Evolutionary conservation across 2,888 invertebrate genomes (phyloP).

Genomic region (Ophonus ardosiacus): DNA sequence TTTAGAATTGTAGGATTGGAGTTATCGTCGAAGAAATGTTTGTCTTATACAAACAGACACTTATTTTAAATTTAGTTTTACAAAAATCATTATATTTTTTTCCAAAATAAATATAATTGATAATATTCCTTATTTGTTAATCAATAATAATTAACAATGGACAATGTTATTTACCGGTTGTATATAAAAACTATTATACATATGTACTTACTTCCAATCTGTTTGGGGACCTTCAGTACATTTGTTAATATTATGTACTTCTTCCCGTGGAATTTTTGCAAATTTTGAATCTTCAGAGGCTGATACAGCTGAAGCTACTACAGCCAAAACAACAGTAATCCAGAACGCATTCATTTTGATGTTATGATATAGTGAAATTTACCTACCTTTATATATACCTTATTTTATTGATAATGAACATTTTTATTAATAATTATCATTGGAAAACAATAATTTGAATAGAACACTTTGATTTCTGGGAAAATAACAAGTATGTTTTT

Average conservation of each 20-base stretch:
- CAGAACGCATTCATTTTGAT: not conserved
- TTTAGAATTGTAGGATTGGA: no score
- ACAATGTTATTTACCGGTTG: no score
- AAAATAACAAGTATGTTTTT: constrained; percentile 19
- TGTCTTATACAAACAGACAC: no score
- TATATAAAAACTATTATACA: not conserved
- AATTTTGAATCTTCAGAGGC: not conserved
- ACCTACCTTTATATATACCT: constrained; percentile 18
- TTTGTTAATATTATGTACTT: not conserved
- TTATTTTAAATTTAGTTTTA: no score
- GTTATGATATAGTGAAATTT: not conserved
- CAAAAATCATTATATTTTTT: no score
- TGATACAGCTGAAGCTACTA: not conserved
- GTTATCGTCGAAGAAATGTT: no score
- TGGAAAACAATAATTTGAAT: not conserved
- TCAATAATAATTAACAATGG: no score
- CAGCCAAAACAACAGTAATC: not conserved
- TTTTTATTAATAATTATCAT: constrained; percentile 10
- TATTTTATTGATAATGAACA: constrained; percentile 13
- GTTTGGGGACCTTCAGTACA: not conserved
- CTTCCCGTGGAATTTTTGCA: not conserved
- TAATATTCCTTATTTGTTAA: no score
- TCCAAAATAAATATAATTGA: no score
- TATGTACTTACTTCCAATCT: not conserved
- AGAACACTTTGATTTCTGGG: not conserved